Evolutionary conservation across 2,797 vertebrate genomes (phyloP).

Genomic region (Falco peregrinus): DNA sequence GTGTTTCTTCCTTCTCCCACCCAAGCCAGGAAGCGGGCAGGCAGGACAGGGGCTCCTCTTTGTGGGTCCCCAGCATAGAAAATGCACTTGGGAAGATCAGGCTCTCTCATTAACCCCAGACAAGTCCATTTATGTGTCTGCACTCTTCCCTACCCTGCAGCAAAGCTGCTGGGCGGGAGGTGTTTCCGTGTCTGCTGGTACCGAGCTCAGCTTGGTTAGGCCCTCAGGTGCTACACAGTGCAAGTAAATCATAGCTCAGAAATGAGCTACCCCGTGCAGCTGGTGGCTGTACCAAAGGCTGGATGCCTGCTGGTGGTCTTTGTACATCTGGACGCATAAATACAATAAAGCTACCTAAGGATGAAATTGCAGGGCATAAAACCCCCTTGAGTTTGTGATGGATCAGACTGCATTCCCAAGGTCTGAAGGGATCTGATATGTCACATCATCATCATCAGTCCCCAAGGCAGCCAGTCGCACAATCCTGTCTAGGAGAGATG

Average conservation of each 20-base stretch:
- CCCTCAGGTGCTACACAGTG: not conserved
- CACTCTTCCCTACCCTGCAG: not conserved
- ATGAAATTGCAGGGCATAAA: not conserved
- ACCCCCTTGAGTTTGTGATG: fast-evolving
- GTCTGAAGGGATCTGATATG: not conserved
- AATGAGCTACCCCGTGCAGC: not conserved
- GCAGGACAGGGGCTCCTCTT: not conserved
- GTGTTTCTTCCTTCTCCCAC: not conserved
- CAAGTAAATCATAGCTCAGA: not conserved
- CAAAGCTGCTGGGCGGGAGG: not conserved
- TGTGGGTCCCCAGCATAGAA: not conserved
- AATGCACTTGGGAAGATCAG: not conserved
- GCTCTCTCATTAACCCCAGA: not conserved
- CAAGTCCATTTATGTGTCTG: not conserved
- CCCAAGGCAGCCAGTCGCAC: not conserved
- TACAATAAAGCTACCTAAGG: not conserved
- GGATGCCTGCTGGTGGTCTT: not conserved
- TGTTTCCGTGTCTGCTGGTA: not conserved
- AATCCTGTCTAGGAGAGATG: not conserved
- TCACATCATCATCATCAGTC: not conserved
- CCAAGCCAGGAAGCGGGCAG: not conserved
- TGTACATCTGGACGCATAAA: not conserved
- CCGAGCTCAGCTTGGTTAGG: not conserved
- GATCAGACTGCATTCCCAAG: not conserved
- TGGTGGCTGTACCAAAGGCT: not conserved